Conservation (phyloP, 1,140 invertebrate genomes). For the Littorina saxatilis region DNA sequence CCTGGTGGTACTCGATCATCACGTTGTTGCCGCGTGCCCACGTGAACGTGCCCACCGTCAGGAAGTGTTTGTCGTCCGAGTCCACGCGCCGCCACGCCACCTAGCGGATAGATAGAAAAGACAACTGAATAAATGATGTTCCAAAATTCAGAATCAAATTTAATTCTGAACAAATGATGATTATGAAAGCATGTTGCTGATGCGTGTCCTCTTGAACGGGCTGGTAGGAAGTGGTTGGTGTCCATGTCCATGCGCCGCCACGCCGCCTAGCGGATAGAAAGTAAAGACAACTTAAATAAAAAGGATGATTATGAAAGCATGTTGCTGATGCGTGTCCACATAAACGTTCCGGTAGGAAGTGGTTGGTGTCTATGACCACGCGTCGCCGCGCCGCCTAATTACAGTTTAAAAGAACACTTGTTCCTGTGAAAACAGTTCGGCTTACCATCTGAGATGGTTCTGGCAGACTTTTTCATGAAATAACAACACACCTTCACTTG, state of each 20-base stretch:
- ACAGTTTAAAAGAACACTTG: too few species aligned
- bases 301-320: too few species aligned
- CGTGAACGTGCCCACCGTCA: constrained; percentile 52
- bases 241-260: constrained; percentile 40
- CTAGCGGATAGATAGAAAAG: constrained; percentile 13
- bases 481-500: too few species aligned
- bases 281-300: too few species aligned
- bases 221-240: constrained; percentile 45
- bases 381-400: constrained; percentile 51
- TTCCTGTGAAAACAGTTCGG: too few species aligned
- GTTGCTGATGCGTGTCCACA: constrained; percentile 44
- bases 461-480: too few species aligned
- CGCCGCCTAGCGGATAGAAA: constrained; percentile 37
- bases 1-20: constrained; percentile 74
- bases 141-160: too few species aligned
- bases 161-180: too few species aligned
- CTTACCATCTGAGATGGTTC: too few species aligned
- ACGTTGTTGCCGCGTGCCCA: constrained; percentile 47
- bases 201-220: constrained; percentile 46
- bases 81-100: constrained; percentile 47
- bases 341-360: constrained; percentile 49
- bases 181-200: constrained; percentile 40
- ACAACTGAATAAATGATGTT: too few species aligned
- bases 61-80: constrained; percentile 33
- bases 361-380: constrained; percentile 24